Conservation (phyloP, 2,888 invertebrate genomes). For the Drosophila pegasa region DNA sequence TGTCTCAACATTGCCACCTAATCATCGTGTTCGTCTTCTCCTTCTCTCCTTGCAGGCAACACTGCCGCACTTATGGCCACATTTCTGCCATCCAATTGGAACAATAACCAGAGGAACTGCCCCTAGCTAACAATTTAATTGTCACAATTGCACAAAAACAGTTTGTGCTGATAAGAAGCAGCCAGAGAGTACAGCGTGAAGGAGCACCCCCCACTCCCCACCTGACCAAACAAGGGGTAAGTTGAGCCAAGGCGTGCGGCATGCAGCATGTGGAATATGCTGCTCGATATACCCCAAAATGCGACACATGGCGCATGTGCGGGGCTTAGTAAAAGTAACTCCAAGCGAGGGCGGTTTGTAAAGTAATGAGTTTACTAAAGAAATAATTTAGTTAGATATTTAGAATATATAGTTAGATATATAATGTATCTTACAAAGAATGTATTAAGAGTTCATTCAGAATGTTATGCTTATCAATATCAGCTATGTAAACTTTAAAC, state of each 20-base stretch:
- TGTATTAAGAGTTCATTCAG: too few species aligned
- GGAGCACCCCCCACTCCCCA: too few species aligned
- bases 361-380: not conserved
- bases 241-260: constrained; percentile 31
- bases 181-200: constrained; percentile 29
- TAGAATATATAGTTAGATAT: too few species aligned
- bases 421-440: too few species aligned
- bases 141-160: constrained; percentile 49
- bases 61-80: constrained; percentile 53
- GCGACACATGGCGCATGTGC: constrained; percentile 58
- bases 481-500: too few species aligned
- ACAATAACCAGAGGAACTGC: constrained; percentile 34
- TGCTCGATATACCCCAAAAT: constrained; percentile 19
- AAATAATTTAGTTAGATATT: not conserved
- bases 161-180: constrained; percentile 52
- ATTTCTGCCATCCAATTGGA: constrained; percentile 45
- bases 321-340: constrained; percentile 9
- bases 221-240: constrained; percentile 43
- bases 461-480: too few species aligned
- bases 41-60: constrained; percentile 41
- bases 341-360: constrained; percentile 26
- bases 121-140: constrained; percentile 59
- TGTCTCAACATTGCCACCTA: constrained; percentile 43
- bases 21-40: constrained; percentile 27
- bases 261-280: constrained; percentile 27